phyloP scores from a whole-genome alignment of 2,888 invertebrate species.

The Schizotus pectinicornis region DNA sequence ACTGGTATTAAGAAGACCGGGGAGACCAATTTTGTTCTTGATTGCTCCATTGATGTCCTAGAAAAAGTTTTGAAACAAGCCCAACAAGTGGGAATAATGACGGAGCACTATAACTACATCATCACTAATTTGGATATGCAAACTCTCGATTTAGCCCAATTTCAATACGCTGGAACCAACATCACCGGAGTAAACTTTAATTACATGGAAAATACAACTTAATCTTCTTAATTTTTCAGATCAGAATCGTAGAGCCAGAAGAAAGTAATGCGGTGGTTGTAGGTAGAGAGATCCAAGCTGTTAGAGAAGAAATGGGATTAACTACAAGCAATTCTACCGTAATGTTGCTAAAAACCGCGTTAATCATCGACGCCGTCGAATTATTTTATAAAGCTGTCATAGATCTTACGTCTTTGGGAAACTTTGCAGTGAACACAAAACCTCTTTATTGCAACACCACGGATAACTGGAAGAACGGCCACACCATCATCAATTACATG shows the following conservation, averaged over 20 bases:
- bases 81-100: slow-evolving; percentile 86
- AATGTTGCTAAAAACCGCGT: slow-evolving; percentile 70
- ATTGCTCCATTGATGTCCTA: slow-evolving; percentile 69
- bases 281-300: slow-evolving; percentile 28
- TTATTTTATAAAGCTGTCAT: slow-evolving; percentile 81
- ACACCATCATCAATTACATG: slow-evolving; percentile 81
- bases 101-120: slow-evolving; percentile 77
- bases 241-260: neutral
- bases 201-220: neutral
- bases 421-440: slow-evolving; percentile 29
- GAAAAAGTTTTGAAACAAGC: slow-evolving; percentile 70
- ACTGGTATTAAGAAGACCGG: slow-evolving; percentile 74
- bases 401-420: slow-evolving; percentile 58
- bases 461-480: slow-evolving; percentile 78
- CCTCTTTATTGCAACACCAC: slow-evolving; percentile 67
- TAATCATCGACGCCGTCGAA: slow-evolving; percentile 84
- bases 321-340: slow-evolving; percentile 9
- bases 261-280: slow-evolving; percentile 1
- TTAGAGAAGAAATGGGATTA: slow-evolving; percentile 5
- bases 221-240: no score
- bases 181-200: slow-evolving; percentile 68
- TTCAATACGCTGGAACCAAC: slow-evolving; percentile 80
- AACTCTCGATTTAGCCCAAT: slow-evolving; percentile 78
- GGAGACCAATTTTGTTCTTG: slow-evolving; percentile 75
- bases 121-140: slow-evolving; percentile 84